Evolutionary conservation across 35 echinoderm and acorn worm genomes (phyloP), one percentile per base, ranked within the genome.

Genomic region (Apostichopus parvimensis): DNA sequence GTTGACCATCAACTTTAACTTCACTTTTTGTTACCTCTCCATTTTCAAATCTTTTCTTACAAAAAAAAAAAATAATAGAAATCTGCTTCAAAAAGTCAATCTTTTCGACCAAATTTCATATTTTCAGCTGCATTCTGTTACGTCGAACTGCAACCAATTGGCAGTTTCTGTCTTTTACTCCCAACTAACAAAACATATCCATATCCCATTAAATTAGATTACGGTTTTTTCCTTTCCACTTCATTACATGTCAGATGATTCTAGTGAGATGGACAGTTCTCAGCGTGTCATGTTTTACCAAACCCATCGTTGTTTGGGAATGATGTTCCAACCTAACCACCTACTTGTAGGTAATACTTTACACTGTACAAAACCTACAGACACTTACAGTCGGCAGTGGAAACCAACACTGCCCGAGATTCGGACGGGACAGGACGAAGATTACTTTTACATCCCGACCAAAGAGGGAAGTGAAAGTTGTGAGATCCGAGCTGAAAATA

Each of bases 91-190:
- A 53, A 54, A 6, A 82, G 52, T 54, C 26, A 15, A 82, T 82
- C 79, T 82, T 82, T 82, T 82, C 8, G 14, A 28, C 23, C 8
- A 26, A 54, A 82, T 82, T 82, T 82, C 79, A 54, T 82, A 82
- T 82, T 82, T 82, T 54, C 79, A 82, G 79, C 79, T 82, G 79
- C 79, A 54, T 34, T 54, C 17, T 82, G 79, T 12, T 54, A 52
- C 15, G 0, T 22, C 62, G 9, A 66, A 66, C 62, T 17, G 15
- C 15, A 22, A 23, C 17, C 54, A 54, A 82, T 52, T 13, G 34
- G 14, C 9, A 54, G 34, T 55, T 54, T 56, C 54, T 23, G 34
- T 82, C 52, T 9, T 26, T 12, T 24, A 34, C 23, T 34, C n/a
- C 23, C 12, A 25, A 24, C 18, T 7, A 20, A 24, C 4, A 4